Conservation (phyloP, 1,140 invertebrate species). For the Archivesica marissinica region DNA sequence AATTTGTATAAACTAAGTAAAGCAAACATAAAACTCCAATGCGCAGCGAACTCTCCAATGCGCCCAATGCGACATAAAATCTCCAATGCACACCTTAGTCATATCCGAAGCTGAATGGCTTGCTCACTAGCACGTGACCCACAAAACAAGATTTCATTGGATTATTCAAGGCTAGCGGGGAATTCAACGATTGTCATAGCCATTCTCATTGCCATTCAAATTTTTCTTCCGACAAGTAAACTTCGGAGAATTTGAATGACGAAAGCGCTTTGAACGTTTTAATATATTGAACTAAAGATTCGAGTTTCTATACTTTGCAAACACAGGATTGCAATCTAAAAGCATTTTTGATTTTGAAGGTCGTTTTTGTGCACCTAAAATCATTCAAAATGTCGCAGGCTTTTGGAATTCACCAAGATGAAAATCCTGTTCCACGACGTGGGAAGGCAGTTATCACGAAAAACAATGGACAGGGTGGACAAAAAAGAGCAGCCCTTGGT, state of each 20-base stretch:
- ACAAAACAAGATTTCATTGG: constrained; percentile 71
- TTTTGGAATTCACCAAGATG: constrained; percentile 59
- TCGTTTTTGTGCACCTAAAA: constrained; percentile 42
- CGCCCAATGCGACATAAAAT: too few species aligned
- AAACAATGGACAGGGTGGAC: constrained; percentile 53
- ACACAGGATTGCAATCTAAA: constrained; percentile 23
- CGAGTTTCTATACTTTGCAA: neutral
- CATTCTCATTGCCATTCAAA: constrained; percentile 58
- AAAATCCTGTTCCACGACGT: constrained; percentile 64
- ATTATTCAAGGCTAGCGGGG: constrained; percentile 72
- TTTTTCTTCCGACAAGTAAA: constrained; percentile 45
- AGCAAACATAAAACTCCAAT: too few species aligned
- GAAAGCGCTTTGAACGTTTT: neutral
- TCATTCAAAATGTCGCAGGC: constrained; percentile 49
- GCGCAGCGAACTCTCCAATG: too few species aligned
- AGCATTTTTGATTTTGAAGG: constrained; percentile 36
- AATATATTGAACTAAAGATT: neutral
- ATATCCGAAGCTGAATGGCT: constrained; percentile 45
- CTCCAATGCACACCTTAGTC: too few species aligned
- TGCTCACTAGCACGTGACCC: constrained; percentile 70
- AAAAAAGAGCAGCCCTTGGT: constrained; percentile 78
- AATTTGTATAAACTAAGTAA: too few species aligned
- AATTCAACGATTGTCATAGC: constrained; percentile 74
- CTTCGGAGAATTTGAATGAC: neutral
- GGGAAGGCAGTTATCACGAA: constrained; percentile 58